A percentile compares a stretch with the other conserved stretches of the same genome.
Evolutionary conservation across 2,888 invertebrate genomes (phyloP).

Genomic region (Argynnis bischoffii): DNA sequence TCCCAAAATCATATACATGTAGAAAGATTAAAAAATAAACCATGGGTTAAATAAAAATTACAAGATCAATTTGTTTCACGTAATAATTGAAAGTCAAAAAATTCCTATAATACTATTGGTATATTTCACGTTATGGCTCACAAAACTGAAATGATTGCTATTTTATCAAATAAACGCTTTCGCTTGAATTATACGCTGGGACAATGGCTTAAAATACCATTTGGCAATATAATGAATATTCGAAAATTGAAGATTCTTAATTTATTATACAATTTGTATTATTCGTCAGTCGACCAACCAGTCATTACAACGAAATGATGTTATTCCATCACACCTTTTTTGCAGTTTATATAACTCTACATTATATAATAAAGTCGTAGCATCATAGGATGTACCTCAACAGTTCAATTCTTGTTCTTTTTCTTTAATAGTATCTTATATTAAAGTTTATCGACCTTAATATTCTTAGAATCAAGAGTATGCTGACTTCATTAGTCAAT

Average conservation of each 20-base stretch:
- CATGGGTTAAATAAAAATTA: too few relatives aligned
- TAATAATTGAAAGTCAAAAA: background rate
- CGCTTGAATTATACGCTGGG: conserved; percentile 32
- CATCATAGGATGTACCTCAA: too few relatives aligned
- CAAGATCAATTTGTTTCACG: too few relatives aligned
- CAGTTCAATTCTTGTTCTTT: too few relatives aligned
- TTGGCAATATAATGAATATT: conserved; percentile 35
- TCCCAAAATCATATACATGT: too few relatives aligned
- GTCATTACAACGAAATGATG: conserved; percentile 22
- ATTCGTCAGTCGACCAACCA: conserved; percentile 28
- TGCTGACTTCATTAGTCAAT: too few relatives aligned
- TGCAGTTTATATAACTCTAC: background rate
- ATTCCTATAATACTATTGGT: background rate
- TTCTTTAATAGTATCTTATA: too few relatives aligned
- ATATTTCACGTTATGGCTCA: background rate
- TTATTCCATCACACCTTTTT: conserved; percentile 7
- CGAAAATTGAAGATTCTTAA: conserved; percentile 34
- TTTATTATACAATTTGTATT: conserved; percentile 28
- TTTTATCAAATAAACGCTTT: conserved; percentile 39
- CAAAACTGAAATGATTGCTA: background rate
- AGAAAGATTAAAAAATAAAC: too few relatives aligned
- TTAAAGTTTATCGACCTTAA: too few relatives aligned
- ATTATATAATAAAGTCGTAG: background rate
- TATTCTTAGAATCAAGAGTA: too few relatives aligned
- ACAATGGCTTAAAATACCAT: conserved; percentile 26